Percentiles rank a stretch among this genome's conserved stretches.
phyloP scores from a whole-genome alignment of 2,888 invertebrate genomes.

The Podabrus alpinus region DNA sequence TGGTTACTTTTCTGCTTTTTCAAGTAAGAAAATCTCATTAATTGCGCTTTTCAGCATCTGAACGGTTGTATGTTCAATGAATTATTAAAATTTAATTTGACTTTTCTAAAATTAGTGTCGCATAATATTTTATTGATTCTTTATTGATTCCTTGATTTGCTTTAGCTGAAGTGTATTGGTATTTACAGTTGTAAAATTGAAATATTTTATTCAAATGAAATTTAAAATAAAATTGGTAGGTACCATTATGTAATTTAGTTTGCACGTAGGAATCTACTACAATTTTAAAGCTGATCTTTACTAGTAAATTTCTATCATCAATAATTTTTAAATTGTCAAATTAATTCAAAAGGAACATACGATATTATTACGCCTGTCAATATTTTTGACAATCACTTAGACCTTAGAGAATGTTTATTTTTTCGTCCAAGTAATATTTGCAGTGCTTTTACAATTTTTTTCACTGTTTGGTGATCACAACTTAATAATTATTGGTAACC shows the following conservation, averaged over 20 bases:
- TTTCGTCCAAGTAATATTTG: not conserved
- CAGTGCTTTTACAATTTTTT: not conserved
- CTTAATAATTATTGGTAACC: no score
- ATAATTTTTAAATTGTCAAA: not conserved
- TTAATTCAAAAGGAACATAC: not conserved
- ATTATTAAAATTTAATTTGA: not conserved
- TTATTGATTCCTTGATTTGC: not conserved
- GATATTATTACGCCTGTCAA: not conserved
- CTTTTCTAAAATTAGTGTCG: not conserved
- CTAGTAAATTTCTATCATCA: not conserved
- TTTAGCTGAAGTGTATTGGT: not conserved
- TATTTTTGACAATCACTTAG: not conserved
- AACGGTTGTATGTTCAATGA: not conserved
- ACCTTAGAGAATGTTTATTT: not conserved
- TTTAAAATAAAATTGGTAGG: no score
- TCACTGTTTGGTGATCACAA: no score
- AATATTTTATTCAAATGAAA: no score
- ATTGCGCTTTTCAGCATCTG: not conserved
- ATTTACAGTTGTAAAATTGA: not conserved
- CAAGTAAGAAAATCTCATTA: not conserved
- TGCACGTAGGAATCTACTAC: not conserved
- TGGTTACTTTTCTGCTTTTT: not conserved
- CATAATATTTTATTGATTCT: not conserved
- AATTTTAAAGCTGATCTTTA: not conserved
- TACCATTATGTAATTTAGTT: no score